Evolutionary conservation across 2,113 vertebrate species (phyloP).

Genomic region (Casuarius casuarius): DNA sequence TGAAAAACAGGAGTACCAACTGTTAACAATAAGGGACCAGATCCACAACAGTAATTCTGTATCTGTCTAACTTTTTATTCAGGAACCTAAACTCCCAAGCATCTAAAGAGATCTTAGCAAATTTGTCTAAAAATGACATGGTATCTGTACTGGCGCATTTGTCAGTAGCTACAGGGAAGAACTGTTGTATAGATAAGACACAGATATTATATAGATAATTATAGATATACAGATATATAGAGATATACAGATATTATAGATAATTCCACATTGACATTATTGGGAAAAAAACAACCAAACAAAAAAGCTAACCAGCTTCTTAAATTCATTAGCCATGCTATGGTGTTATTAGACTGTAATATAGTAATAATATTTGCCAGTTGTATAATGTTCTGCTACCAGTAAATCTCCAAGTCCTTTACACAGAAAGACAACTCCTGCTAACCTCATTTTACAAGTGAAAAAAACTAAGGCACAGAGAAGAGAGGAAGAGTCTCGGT

Average conservation of each 20-base stretch:
- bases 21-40: neutral
- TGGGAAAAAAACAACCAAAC: neutral
- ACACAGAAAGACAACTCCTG: neutral
- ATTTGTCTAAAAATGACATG: neutral
- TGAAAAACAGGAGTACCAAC: neutral
- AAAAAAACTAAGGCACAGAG: neutral
- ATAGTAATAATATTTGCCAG: neutral
- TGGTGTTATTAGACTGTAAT: neutral
- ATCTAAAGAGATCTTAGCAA: neutral
- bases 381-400: neutral
- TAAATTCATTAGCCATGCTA: neutral
- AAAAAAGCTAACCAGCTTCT: neutral
- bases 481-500: neutral
- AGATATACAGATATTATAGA: no score
- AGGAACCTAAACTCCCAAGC: neutral
- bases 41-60: neutral
- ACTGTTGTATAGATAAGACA: neutral
- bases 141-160: neutral
- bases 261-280: neutral
- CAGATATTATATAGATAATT: no score
- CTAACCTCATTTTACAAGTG: constrained; percentile 15
- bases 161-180: neutral
- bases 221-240: no score
- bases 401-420: neutral
- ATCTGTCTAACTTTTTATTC: neutral